Evolutionary conservation across 1,140 invertebrate species (phyloP).

Genomic region (Plutomurus gul): DNA sequence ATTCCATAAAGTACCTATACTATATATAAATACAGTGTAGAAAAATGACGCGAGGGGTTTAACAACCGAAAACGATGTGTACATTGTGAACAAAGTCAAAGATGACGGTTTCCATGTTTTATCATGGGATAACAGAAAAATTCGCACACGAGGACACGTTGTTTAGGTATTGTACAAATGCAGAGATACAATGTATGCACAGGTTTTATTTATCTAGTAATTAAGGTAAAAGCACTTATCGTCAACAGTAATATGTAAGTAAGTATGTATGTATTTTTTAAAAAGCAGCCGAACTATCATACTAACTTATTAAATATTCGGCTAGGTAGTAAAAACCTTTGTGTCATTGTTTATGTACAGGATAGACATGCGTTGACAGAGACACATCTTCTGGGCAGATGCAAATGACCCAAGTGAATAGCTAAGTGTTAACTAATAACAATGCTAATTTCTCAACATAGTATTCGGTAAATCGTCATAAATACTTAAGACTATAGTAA

Average conservation of each 20-base stretch:
- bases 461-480: constrained; percentile 6
- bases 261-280: too few species aligned
- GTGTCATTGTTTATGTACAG: neutral
- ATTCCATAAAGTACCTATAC: too few species aligned
- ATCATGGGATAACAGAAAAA: too few species aligned
- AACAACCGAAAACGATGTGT: too few species aligned
- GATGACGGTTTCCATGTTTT: too few species aligned
- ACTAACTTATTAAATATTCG: constrained; percentile 5
- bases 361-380: neutral
- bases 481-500: too few species aligned
- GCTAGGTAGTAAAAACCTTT: too few species aligned
- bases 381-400: neutral
- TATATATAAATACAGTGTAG: too few species aligned
- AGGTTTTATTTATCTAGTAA: constrained; percentile 13
- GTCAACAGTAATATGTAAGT: constrained; percentile 5
- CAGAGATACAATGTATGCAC: constrained; percentile 8
- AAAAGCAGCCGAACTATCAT: too few species aligned
- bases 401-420: neutral
- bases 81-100: too few species aligned
- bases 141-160: neutral
- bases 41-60: too few species aligned
- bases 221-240: constrained; percentile 19
- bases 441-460: neutral
- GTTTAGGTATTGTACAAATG: neutral
- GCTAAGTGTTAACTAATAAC: too few species aligned